Base-by-base conservation (phyloP, 1,140 invertebrate genomes). In the Drosophila bocki region DNA sequence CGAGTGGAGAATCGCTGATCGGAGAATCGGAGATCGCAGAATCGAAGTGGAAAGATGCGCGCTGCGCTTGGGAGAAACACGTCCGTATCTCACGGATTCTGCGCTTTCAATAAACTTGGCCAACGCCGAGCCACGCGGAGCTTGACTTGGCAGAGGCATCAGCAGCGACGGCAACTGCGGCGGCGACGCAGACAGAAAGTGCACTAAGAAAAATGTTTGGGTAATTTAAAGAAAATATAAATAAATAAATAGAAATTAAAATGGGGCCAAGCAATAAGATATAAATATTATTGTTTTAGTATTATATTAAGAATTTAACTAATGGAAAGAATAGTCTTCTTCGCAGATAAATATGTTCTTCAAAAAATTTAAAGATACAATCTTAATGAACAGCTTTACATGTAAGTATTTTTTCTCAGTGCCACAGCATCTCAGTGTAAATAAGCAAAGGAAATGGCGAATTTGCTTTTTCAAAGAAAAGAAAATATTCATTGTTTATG, bases 41-140 rank as follows among this genome's bases (percentile, higher is more conserved):
- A 39, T 58, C 35, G 67, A 60, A 67, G 61, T 64, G 29, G 59
- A 47, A 47, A 62, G 67, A 72, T 76, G 72, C 71, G 68, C 72
- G 80, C 65, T 79, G 84, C 80, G 80, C 65, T 88, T 81, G 72
- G 83, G 83, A 85, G 83, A 90, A 81, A 90, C 85, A 90, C 85
- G 85, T 90, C 85, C 85, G 85, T 69, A 79, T 78, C 85, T 90
- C 68, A 90, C 85, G 85, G 83, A 76, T 90, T 88, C 86, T 88
- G 85, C 85, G 85, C 75, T 90, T 90, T 88, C 67, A 88, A 90
- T 88, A 88, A 88, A 88, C 85, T 74, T 81, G 53, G 85, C 68
- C 67, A 74, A 59, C 69, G 78, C 45, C 65, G 57, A 77, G 61
- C 75, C 78, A 41, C 48, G 64, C 80, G 67, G 75, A 88, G 81